phyloP scores from a whole-genome alignment of 2,113 vertebrate genomes.

The Dolichallabes microphthalmus region DNA sequence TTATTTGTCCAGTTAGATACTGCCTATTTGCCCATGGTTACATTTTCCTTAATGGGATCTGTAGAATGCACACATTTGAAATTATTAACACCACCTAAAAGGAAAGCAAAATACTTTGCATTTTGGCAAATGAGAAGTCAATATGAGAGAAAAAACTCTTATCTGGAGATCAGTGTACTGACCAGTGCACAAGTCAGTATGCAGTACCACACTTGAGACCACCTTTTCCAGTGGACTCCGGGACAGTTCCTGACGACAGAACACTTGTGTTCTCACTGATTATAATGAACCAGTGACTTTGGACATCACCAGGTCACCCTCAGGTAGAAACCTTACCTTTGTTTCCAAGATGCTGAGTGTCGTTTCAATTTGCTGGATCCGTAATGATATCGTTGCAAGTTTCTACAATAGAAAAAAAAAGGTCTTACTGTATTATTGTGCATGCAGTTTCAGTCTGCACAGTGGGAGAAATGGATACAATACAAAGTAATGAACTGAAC shows the following conservation, averaged over 20 bases:
- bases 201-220: too few relatives aligned
- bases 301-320: background rate
- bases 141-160: background rate
- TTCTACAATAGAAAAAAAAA: conserved; percentile 72
- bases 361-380: conserved; percentile 98
- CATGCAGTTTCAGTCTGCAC: background rate
- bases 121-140: background rate
- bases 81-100: too few relatives aligned
- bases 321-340: conserved; percentile 74
- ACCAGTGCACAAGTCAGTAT: too few relatives aligned
- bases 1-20: too few relatives aligned
- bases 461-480: background rate
- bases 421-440: background rate
- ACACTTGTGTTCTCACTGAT: too few relatives aligned
- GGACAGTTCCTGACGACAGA: too few relatives aligned
- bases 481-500: background rate
- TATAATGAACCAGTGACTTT: too few relatives aligned
- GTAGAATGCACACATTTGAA: background rate
- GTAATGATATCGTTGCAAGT: conserved; percentile 87
- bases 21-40: too few relatives aligned
- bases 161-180: background rate
- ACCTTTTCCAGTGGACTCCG: too few relatives aligned
- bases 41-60: background rate
- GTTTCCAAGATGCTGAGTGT: conserved; percentile 96
- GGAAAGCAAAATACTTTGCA: background rate